A percentile compares a stretch with the other conserved stretches of the same genome.
phyloP scores from a whole-genome alignment of 2,888 invertebrate genomes.

The Linnaemya vulpina region DNA sequence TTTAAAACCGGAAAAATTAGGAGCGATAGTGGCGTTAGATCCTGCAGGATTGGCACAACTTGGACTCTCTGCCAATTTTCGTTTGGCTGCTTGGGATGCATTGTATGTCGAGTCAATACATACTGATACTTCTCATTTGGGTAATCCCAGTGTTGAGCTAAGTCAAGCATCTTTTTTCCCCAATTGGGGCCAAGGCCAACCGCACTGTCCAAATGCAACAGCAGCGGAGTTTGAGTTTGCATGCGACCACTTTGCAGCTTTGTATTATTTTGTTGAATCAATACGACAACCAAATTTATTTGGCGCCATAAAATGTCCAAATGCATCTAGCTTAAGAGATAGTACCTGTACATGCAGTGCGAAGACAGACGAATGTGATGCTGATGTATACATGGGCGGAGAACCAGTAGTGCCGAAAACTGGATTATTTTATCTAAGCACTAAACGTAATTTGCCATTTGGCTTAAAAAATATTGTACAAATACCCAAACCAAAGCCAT shows the following conservation, averaged over 20 bases:
- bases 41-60: slow-evolving; percentile 81
- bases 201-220: slow-evolving; percentile 81
- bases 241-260: slow-evolving; percentile 78
- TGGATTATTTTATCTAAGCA: slow-evolving; percentile 79
- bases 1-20: slow-evolving; percentile 74
- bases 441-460: slow-evolving; percentile 74
- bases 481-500: slow-evolving; percentile 72
- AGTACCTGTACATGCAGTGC: slow-evolving; percentile 54
- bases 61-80: slow-evolving; percentile 73
- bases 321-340: slow-evolving; percentile 42
- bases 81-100: slow-evolving; percentile 80
- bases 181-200: slow-evolving; percentile 82
- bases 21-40: slow-evolving; percentile 81
- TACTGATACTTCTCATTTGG: slow-evolving; percentile 78
- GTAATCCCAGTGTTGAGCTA: slow-evolving; percentile 78
- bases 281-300: slow-evolving; percentile 76
- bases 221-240: slow-evolving; percentile 78
- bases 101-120: slow-evolving; percentile 82
- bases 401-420: slow-evolving; percentile 78
- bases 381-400: slow-evolving; percentile 79
- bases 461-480: slow-evolving; percentile 76
- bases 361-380: slow-evolving; percentile 71
- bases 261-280: slow-evolving; percentile 80
- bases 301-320: slow-evolving; percentile 76
- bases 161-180: slow-evolving; percentile 82